These are phyloP conservation scores for Ariopsis seemanni DNA, from an alignment of 2,113 vertebrate genomes.

Conservation along the genomic window DNA sequence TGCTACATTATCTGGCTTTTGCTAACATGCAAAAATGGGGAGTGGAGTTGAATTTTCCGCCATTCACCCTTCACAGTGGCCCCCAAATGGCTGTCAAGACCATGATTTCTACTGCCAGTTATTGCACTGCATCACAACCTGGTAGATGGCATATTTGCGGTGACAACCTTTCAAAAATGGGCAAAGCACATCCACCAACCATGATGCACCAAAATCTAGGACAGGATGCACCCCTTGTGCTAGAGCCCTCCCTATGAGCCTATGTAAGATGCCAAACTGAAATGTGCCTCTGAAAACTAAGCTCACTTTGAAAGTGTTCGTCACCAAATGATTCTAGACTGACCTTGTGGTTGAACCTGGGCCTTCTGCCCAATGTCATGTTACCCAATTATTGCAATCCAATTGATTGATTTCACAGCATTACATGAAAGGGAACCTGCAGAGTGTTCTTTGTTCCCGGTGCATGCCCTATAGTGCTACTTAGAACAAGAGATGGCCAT, in stretches of 20 bases:
- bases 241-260: not conserved
- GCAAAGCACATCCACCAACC: not conserved
- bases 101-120: not conserved
- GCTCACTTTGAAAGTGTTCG: not conserved
- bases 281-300: not conserved
- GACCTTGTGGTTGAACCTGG: not conserved
- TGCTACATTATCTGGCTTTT: not conserved
- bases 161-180: not conserved
- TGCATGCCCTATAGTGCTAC: not conserved
- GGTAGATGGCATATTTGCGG: not conserved
- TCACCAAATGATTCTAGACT: not conserved
- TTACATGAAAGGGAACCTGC: not conserved
- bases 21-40: not conserved
- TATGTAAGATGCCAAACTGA: not conserved
- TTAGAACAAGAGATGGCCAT: not conserved
- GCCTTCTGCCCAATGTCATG: not conserved
- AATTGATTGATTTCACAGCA: not conserved
- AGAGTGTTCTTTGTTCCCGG: not conserved
- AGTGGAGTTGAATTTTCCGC: not conserved
- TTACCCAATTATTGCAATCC: not conserved
- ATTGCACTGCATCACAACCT: not conserved
- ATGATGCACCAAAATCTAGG: not conserved
- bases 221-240: not conserved
- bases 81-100: not conserved
- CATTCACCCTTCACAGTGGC: not conserved